Percentiles rank a stretch among this genome's conserved stretches.
Conservation (phyloP, 2,797 vertebrate species). For the Falco naumanni region DNA sequence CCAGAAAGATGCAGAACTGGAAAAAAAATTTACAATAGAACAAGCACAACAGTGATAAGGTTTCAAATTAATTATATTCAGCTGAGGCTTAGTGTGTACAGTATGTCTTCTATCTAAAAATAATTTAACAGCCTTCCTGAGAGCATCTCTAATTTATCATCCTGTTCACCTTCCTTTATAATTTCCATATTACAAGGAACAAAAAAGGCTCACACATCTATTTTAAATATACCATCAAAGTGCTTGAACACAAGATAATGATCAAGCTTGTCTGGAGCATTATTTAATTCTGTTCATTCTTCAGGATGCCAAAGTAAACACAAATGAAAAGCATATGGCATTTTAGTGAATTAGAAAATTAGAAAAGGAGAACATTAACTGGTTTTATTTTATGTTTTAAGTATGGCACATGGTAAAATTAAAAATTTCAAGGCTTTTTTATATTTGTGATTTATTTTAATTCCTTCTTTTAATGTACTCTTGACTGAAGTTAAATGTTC, state of each 20-base stretch:
- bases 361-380: slow-evolving; percentile 19
- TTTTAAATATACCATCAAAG: slow-evolving; percentile 56
- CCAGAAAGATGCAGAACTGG: slow-evolving; percentile 32
- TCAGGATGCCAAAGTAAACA: slow-evolving; percentile 58
- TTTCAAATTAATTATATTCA: slow-evolving; percentile 74
- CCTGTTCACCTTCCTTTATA: slow-evolving; percentile 61
- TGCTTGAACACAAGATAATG: slow-evolving; percentile 16
- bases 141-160: slow-evolving; percentile 67
- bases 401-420: not conserved
- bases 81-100: slow-evolving; percentile 65
- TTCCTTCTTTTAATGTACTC: not conserved
- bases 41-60: slow-evolving; percentile 43
- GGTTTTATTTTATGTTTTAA: slow-evolving; percentile 40
- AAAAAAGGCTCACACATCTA: slow-evolving; percentile 53
- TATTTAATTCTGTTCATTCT: slow-evolving; percentile 41
- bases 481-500: not conserved
- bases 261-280: slow-evolving; percentile 29
- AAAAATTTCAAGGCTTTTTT: slow-evolving; percentile 26
- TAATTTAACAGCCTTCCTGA: slow-evolving; percentile 63
- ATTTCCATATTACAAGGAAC: slow-evolving; percentile 43
- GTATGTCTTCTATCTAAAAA: slow-evolving; percentile 74
- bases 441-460: slow-evolving; percentile 32
- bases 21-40: slow-evolving; percentile 36
- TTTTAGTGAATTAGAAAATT: slow-evolving; percentile 45
- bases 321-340: slow-evolving; percentile 63